Base-by-base conservation (phyloP, 1,140 invertebrate genomes). In the Drosophila fuyamai region DNA sequence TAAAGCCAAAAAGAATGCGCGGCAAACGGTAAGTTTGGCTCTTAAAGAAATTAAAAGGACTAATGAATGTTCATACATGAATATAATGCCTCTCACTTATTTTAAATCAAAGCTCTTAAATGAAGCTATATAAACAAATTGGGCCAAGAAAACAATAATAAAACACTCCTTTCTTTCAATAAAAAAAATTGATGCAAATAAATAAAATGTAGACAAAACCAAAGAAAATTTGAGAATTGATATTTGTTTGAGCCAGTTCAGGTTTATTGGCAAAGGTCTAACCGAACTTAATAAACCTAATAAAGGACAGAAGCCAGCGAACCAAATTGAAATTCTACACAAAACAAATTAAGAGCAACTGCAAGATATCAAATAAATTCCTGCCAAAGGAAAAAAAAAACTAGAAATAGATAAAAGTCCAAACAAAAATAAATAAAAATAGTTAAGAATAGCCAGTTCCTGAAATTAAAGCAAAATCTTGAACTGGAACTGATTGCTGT, bases 211-310 rank as follows among this genome's bases (percentile, higher is more conserved):
- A 29, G n/a, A 29, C 5, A 29, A 0, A 9, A 4, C 13, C 3
- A 48, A n/a, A 6, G 0, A n/a, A 29, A 27, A 27, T 12, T 47
- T 23, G 5, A 8, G 23, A 23, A 23, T 23, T 23, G 6, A 2
- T 4, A 23, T 44, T 8, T n/a, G 9, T 44, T 44, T 46, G 43
- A 10, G 16, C 12, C 46, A 47, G 18, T 23, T 23, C 23, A 23
- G 23, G 23, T 23, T 23, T 23, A 4, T 40, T n/a, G 13, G 4
- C n/a, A 13, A 12, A 36, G 29, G 29, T 16, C 2, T 10, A 23
- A 36, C 13, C 18, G 35, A 51, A 66, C 50, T 65, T 66, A 68
- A 68, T 68, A 66, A 67, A 29, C 13, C 18, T 10, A 50, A 50
- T 32, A 32, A 50, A 50, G 9, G 48, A 9, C 29, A 16, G 29